Percentiles rank a stretch among this genome's conserved stretches.
These are phyloP conservation scores for Leptinotarsa rubiginosa DNA, from an alignment of 2,888 invertebrate species.

Conservation along the genomic window DNA sequence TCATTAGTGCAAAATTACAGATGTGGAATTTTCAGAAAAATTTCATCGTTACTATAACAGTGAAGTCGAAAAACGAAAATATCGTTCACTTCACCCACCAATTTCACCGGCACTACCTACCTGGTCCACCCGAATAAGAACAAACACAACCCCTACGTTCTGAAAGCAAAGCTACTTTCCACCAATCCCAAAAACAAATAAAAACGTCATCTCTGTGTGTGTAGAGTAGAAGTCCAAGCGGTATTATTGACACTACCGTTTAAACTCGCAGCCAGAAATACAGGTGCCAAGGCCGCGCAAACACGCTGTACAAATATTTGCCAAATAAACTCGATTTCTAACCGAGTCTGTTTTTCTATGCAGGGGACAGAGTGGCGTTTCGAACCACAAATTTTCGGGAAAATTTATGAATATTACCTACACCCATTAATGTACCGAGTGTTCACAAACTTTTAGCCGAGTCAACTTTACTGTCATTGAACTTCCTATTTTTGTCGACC, in stretches of 20 bases:
- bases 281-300: constrained; percentile 42
- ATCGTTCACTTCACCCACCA: background rate
- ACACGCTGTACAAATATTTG: constrained; percentile 33
- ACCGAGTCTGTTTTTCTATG: constrained; percentile 14
- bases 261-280: constrained; percentile 34
- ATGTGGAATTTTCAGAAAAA: too few species aligned
- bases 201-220: constrained; percentile 27
- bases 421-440: too few species aligned
- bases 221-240: constrained; percentile 23
- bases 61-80: background rate
- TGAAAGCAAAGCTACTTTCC: constrained; percentile 12
- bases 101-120: background rate
- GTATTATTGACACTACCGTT: constrained; percentile 32
- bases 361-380: too few species aligned
- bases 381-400: too few species aligned
- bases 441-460: too few species aligned
- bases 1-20: too few species aligned
- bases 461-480: too few species aligned
- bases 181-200: constrained; percentile 25
- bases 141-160: constrained; percentile 13
- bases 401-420: too few species aligned
- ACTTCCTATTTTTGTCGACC: too few species aligned
- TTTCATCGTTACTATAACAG: background rate
- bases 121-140: background rate
- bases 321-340: constrained; percentile 26